Conservation (phyloP, 92 coral and sea anemone genomes). For the Nematostella vectensis region DNA sequence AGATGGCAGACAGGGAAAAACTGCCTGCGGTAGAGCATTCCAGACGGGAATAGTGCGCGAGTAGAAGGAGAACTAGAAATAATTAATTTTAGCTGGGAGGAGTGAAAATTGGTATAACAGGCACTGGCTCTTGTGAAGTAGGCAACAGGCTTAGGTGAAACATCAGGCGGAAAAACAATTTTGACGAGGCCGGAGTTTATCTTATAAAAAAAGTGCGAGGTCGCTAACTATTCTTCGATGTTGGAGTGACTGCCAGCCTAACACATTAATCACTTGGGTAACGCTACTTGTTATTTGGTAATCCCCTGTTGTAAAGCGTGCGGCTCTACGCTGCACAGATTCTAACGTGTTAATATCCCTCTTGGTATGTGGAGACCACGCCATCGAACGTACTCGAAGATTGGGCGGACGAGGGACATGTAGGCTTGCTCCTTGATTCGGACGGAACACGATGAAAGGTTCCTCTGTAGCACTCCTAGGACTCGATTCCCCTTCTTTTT, state of each 20-base stretch:
- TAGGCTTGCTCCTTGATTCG: too few relatives aligned
- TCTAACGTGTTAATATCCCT: background rate
- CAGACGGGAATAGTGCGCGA: background rate
- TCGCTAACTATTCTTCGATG: background rate
- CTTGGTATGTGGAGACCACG: background rate
- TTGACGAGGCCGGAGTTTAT: background rate
- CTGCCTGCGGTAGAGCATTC: background rate
- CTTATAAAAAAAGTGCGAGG: background rate
- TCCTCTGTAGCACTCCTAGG: too few relatives aligned
- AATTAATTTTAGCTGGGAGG: background rate
- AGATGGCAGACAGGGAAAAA: background rate
- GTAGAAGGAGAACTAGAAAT: background rate
- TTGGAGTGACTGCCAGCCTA: background rate
- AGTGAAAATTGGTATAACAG: background rate
- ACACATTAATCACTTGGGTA: background rate
- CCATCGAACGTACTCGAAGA: background rate
- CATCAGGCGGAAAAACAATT: background rate
- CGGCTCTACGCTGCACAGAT: background rate
- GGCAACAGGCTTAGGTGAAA: background rate
- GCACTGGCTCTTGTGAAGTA: background rate
- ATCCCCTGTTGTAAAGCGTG: background rate
- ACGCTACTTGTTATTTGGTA: background rate
- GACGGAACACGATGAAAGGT: too few relatives aligned
- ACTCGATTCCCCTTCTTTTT: too few relatives aligned
- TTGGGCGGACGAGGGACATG: slow-evolving; percentile 1